These are phyloP conservation scores for Escarpia spicata DNA, from an alignment of 2,888 invertebrate species.

Conservation along the genomic window DNA sequence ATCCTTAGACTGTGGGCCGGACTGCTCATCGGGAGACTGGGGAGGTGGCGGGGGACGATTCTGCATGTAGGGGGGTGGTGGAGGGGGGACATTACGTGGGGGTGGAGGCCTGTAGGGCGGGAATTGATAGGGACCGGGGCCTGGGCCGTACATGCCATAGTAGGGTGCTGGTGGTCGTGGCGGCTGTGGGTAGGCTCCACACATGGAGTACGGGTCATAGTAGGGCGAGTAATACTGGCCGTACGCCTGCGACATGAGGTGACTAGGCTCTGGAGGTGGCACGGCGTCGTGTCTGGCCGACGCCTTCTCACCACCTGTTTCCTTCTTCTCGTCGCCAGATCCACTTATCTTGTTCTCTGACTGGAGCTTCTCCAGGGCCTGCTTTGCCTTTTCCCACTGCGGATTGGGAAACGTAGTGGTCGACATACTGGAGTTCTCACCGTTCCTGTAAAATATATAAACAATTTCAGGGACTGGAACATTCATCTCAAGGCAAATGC, in stretches of 20 bases:
- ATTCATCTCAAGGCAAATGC: not conserved
- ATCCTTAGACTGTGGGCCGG: not conserved
- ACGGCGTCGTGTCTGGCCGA: not conserved
- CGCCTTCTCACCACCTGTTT: not conserved
- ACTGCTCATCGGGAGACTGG: not conserved
- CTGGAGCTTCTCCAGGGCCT: slow-evolving; percentile 34
- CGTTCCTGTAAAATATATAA: not conserved
- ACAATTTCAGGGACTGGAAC: not conserved
- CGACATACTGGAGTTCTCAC: not conserved
- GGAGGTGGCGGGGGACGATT: slow-evolving; percentile 10
- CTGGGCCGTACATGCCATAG: slow-evolving; percentile 28
- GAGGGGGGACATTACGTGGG: slow-evolving; percentile 27
- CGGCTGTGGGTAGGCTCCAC: slow-evolving; percentile 18
- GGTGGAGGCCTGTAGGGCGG: slow-evolving; percentile 22
- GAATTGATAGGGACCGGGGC: slow-evolving; percentile 21
- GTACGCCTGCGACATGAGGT: not conserved
- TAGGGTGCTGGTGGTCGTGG: slow-evolving; percentile 25
- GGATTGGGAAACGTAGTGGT: slow-evolving; percentile 24
- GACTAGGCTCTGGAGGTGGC: not conserved
- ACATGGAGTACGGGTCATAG: slow-evolving; percentile 17
- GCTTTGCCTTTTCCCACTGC: slow-evolving; percentile 36
- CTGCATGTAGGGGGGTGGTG: slow-evolving; percentile 30
- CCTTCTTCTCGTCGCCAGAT: not conserved
- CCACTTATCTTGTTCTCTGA: not conserved
- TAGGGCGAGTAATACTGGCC: not conserved